Conservation (phyloP, 2,113 vertebrate species). For the Poeciliopsis occidentalis region DNA sequence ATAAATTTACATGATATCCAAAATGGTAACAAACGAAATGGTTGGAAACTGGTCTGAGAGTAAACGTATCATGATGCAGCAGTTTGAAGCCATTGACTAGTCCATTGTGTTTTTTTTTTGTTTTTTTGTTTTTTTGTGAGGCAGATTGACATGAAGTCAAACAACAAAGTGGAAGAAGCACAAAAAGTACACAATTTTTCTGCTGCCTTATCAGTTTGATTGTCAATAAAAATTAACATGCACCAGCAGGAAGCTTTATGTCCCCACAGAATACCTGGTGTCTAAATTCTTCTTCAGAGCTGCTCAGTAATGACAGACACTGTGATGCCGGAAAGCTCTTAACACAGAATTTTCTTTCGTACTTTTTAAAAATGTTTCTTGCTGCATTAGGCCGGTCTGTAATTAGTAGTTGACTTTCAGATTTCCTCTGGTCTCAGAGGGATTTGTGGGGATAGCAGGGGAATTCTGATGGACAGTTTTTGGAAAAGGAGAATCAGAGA, state of each 20-base stretch:
- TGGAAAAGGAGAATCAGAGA: conserved; percentile 34
- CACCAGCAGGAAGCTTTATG: conserved; percentile 12
- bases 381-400: conserved; percentile 48
- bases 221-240: conserved; percentile 31
- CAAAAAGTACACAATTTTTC: neutral
- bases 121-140: neutral
- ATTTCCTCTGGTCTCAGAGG: conserved; percentile 36
- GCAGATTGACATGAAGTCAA: conserved; percentile 16
- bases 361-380: conserved; percentile 42
- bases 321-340: conserved; percentile 25
- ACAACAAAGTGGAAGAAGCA: conserved; percentile 8
- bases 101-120: neutral
- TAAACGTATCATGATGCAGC: neutral
- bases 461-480: conserved; percentile 36
- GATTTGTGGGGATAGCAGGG: conserved; percentile 34
- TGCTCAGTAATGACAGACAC: conserved; percentile 25
- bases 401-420: conserved; percentile 59
- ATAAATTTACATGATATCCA: neutral
- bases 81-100: neutral
- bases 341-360: conserved; percentile 13
- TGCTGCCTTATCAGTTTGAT: conserved; percentile 3
- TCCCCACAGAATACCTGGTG: neutral
- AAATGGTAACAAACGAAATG: neutral
- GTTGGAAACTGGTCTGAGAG: neutral
- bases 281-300: conserved; percentile 15